Percentiles rank a stretch among this genome's conserved stretches.
Evolutionary conservation across 2,888 invertebrate genomes (phyloP).

Genomic region (Rapana venosa): DNA sequence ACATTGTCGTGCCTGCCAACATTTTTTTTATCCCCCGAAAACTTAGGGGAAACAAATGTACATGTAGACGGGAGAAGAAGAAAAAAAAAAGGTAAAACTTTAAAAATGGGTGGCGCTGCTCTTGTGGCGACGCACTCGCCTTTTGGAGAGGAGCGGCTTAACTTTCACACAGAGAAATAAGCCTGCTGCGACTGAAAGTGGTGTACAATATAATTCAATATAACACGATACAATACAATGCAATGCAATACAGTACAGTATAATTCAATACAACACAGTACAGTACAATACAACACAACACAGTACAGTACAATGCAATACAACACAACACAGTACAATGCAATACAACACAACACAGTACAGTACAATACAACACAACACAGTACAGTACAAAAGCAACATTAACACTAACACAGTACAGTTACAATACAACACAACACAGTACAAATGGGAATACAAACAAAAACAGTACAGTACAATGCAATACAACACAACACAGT

Average conservation of each 20-base stretch:
- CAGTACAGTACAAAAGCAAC: not conserved
- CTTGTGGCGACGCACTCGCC: too few relatives aligned
- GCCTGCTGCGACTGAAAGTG: too few relatives aligned
- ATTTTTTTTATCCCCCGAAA: too few relatives aligned
- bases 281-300: not conserved
- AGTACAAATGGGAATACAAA: too few relatives aligned
- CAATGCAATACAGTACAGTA: not conserved
- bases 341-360: not conserved
- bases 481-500: not conserved
- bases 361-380: not conserved
- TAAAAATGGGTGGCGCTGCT: too few relatives aligned
- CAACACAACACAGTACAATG: not conserved
- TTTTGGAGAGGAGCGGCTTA: too few relatives aligned
- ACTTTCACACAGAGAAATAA: too few relatives aligned
- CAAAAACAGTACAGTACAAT: not conserved
- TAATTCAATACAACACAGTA: not conserved
- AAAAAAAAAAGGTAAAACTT: too few relatives aligned
- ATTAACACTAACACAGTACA: not conserved
- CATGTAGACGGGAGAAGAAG: too few relatives aligned
- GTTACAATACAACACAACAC: not conserved
- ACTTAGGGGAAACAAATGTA: too few relatives aligned
- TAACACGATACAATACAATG: not conserved
- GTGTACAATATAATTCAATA: not conserved
- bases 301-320: not conserved
- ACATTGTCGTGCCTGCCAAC: too few relatives aligned